Evolutionary conservation across 2,113 vertebrate genomes (phyloP).

Genomic region (Crotalus helleri): DNA sequence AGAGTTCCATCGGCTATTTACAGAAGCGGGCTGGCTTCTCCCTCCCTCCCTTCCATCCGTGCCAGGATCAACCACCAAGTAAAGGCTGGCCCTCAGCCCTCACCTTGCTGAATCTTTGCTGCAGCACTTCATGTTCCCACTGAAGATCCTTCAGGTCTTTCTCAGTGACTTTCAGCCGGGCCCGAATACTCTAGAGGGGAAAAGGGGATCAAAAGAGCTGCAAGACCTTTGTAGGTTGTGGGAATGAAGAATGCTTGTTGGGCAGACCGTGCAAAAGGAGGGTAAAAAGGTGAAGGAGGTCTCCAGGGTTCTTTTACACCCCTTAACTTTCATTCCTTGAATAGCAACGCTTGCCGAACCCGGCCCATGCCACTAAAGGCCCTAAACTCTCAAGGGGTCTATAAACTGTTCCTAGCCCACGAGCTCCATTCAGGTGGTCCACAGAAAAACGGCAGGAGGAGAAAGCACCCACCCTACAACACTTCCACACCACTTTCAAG

Average conservation of each 20-base stretch:
- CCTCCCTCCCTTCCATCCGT: constrained; percentile 26
- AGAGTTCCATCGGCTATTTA: not conserved
- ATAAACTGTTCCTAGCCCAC: not conserved
- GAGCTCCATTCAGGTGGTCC: not conserved
- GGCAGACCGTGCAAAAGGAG: not conserved
- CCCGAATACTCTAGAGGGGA: constrained; percentile 66
- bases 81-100: not conserved
- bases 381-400: not conserved
- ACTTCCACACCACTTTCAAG: not conserved
- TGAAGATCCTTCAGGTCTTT: constrained; percentile 78
- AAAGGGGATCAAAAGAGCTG: not conserved
- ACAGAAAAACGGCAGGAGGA: not conserved
- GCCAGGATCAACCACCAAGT: not conserved
- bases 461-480: not conserved
- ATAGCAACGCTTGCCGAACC: not conserved
- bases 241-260: not conserved
- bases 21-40: not conserved
- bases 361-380: not conserved
- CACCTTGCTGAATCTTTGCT: constrained; percentile 83
- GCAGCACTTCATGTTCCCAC: constrained; percentile 78
- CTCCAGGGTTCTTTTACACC: not conserved
- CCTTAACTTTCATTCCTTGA: not conserved
- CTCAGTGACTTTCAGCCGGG: constrained; percentile 69
- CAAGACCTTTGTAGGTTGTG: not conserved
- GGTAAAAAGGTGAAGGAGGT: not conserved